These are phyloP conservation scores for Lagodon rhomboides DNA, from an alignment of 2,797 vertebrate genomes.

Conservation along the genomic window DNA sequence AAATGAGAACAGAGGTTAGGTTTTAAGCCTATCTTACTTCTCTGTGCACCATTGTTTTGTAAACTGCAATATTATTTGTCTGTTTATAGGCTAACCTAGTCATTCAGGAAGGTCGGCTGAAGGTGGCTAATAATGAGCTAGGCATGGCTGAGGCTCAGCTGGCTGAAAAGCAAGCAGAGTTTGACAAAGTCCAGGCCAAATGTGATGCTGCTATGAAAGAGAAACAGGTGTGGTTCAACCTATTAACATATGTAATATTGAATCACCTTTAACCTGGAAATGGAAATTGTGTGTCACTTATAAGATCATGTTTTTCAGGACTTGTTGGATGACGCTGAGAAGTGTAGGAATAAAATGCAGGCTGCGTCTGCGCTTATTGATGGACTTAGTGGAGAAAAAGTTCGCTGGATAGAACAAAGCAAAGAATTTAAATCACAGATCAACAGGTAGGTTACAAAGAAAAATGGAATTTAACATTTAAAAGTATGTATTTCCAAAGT, in stretches of 20 bases:
- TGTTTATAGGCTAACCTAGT: constrained; percentile 63
- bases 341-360: constrained; percentile 92
- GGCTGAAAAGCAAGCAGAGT: constrained; percentile 89
- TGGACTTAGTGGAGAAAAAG: constrained; percentile 92
- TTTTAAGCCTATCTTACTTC: not conserved
- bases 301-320: constrained; percentile 74
- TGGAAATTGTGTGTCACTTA: not conserved
- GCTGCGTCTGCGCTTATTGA: constrained; percentile 91
- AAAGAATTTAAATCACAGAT: constrained; percentile 92
- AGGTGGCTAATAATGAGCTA: constrained; percentile 88
- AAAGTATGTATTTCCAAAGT: not conserved
- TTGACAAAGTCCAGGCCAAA: constrained; percentile 89
- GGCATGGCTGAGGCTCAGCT: constrained; percentile 88
- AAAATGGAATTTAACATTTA: not conserved
- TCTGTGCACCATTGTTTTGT: constrained; percentile 6
- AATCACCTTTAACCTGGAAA: not conserved
- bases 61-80: constrained; percentile 8
- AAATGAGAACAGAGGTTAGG: too few relatives aligned
- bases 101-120: constrained; percentile 54
- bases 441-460: constrained; percentile 73
- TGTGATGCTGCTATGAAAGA: constrained; percentile 90
- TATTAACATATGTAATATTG: not conserved
- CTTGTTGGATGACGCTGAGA: constrained; percentile 90
- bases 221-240: constrained; percentile 87
- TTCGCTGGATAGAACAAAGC: constrained; percentile 93